Evolutionary conservation across 1,140 invertebrate species (phyloP), one percentile per base, ranked within the genome.

Genomic region (Coptotermes formosanus): DNA sequence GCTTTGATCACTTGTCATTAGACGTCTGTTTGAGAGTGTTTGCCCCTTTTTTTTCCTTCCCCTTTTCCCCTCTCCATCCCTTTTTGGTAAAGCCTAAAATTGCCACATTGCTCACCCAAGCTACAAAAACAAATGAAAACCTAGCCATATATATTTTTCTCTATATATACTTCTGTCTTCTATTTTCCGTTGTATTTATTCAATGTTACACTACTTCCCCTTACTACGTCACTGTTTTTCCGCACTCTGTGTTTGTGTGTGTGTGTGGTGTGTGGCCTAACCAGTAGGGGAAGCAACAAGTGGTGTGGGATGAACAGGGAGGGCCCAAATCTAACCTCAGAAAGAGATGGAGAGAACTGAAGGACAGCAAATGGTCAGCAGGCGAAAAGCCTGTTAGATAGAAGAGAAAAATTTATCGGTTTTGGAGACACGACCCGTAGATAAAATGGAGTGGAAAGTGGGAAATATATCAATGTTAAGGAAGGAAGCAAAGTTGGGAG

Each of bases 201-300:
- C 25, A 75, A 16, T 75, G 64, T 64, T 64, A 64, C 8, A 23
- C 21, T 64, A 64, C 64, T 75, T 75, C 64, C 64, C 64, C 64
- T 75, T n/a, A n/a, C 64, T 75, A 75, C 64, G 25, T 9, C n/a
- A 75, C 64, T 75, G 64, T 30, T 75, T 75, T 30, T 25, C 64
- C 64, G 25, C 64, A 75, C 30, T 75, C n/a, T n/a, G 4, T 75
- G 64, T 75, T 9, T 75, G 64, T 75, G n/a, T 64, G 59, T 64
- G 59, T 64, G 59, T 64, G 59, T 21, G 21, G 19, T 30, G 64
- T 75, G 64, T 75, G 64, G 64, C 64, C 64, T 75, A 75, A 75
- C 64, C 64, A 75, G 64, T 75, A 75, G n/a, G 64, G 64, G 64
- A 75, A 75, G 64, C 64, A 75, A 75, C 64, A 75, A 75, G 64